Conservation (phyloP, 2,888 invertebrate species). For the Diploptera punctata region DNA sequence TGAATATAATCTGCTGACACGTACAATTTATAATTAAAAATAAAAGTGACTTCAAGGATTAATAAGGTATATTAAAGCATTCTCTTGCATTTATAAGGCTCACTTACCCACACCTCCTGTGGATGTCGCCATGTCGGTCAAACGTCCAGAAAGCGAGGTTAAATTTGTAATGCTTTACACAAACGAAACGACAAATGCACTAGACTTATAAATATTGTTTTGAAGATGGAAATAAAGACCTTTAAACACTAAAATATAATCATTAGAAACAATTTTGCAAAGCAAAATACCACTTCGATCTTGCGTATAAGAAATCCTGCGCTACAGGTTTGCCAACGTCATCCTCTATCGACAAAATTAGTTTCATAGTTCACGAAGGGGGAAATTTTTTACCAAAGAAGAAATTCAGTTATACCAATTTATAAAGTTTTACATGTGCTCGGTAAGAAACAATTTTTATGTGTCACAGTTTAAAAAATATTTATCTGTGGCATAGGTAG, state of each 20-base stretch:
- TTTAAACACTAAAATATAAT: not conserved
- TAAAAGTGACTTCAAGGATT: too few species aligned
- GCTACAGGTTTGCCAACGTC: constrained; percentile 11
- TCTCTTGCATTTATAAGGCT: not conserved
- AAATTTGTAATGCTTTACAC: not conserved
- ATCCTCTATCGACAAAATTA: too few species aligned
- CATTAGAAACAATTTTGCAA: not conserved
- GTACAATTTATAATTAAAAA: too few species aligned
- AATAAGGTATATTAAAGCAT: too few species aligned
- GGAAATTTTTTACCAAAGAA: too few species aligned
- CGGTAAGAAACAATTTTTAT: too few species aligned
- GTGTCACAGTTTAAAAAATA: too few species aligned
- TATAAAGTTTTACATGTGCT: too few species aligned
- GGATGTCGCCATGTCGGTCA: constrained; percentile 43
- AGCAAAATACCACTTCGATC: not conserved
- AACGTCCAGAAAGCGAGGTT: constrained; percentile 24
- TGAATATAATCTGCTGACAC: too few species aligned
- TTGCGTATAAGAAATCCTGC: not conserved
- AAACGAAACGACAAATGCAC: not conserved
- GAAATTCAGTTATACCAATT: too few species aligned
- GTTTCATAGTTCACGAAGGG: too few species aligned
- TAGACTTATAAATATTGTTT: not conserved
- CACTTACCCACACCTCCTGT: constrained; percentile 45
- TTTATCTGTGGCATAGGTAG: too few species aligned
- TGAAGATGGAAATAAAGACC: not conserved